Percentiles rank a stretch among this genome's conserved stretches.
These are phyloP conservation scores for Montipora cactus DNA, from an alignment of 64 coral and sea anemone genomes.

Conservation along the genomic window DNA sequence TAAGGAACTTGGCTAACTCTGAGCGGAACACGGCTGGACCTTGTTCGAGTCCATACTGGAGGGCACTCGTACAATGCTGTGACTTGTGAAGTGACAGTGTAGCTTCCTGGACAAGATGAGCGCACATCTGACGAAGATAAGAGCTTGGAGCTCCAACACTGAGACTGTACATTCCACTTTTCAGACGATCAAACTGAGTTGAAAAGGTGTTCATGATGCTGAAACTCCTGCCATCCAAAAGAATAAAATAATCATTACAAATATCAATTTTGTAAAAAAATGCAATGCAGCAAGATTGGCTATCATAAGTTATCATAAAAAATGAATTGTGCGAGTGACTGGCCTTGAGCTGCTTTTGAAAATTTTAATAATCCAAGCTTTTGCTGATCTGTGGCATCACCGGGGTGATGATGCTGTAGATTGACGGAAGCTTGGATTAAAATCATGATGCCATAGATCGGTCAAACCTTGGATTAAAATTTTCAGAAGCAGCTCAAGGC, in stretches of 20 bases:
- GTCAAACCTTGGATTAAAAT: too few relatives aligned
- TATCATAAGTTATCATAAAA: too few relatives aligned
- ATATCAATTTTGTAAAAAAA: background rate
- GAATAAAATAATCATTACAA: background rate
- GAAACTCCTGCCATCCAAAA: background rate
- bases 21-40: constrained; percentile 55
- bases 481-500: too few relatives aligned
- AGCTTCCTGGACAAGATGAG: constrained; percentile 60
- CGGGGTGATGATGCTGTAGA: too few relatives aligned
- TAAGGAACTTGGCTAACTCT: constrained; percentile 84
- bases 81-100: constrained; percentile 55
- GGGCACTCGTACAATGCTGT: constrained; percentile 37
- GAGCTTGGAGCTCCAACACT: constrained; percentile 79
- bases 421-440: too few relatives aligned
- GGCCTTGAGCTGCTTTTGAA: too few relatives aligned
- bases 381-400: too few relatives aligned
- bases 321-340: too few relatives aligned
- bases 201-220: background rate
- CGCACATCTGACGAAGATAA: constrained; percentile 57
- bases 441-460: too few relatives aligned
- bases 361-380: too few relatives aligned
- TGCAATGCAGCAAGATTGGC: background rate
- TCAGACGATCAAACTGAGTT: background rate
- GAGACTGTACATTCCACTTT: constrained; percentile 49
- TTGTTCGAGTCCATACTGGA: constrained; percentile 79